Base-by-base conservation (phyloP, 2,113 vertebrate genomes). In the Chaetodon auriga region DNA sequence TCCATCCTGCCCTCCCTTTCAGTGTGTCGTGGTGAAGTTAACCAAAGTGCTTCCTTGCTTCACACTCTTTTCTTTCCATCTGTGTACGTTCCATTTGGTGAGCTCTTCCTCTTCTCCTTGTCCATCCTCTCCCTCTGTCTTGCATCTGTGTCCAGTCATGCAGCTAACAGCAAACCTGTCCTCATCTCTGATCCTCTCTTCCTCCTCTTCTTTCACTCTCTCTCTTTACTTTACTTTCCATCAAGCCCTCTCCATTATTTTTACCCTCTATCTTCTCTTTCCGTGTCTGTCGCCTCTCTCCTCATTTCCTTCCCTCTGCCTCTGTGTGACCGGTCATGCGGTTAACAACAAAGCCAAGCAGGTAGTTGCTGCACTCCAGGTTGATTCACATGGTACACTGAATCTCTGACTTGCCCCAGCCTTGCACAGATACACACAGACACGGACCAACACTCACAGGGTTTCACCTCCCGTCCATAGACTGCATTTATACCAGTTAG, bases 301-400 rank as follows among this genome's bases (percentile, higher is more conserved):
- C 36, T 61, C 30, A 16, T 81, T 82, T 57, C 46, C 48, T 53
- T 61, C 13, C 18, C 41, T 55, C 51, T 63, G 65, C 62, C 9
- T 70, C 58, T 23, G 16, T 83, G 74, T 49, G 48, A 48, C 57
- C 23, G 36, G 58, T 78, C 82, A 86, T 83, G 86, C 53, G 18
- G 81, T 87, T 77, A 87, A 89, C 84, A 78, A 64, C 48, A 63
- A 69, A 82, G 35, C 43, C 75, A 79, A 51, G 69, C 72, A 84
- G 78, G 83, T 80, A 87, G 76, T 45, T 58, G 68, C 79, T 74
- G 72, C 78, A 63, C 49, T 83, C 43, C 58, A 57, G 80, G 78
- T 78, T 82, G 68, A 84, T 68, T 81, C 72, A 78, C 72, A 75
- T 66, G 76, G 60, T 78, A 75, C 78, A 64, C 63, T 15, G 55